Percentiles rank a stretch among this genome's conserved stretches.
Evolutionary conservation across 2,797 vertebrate species (phyloP).

Genomic region (Chrosomus eos): DNA sequence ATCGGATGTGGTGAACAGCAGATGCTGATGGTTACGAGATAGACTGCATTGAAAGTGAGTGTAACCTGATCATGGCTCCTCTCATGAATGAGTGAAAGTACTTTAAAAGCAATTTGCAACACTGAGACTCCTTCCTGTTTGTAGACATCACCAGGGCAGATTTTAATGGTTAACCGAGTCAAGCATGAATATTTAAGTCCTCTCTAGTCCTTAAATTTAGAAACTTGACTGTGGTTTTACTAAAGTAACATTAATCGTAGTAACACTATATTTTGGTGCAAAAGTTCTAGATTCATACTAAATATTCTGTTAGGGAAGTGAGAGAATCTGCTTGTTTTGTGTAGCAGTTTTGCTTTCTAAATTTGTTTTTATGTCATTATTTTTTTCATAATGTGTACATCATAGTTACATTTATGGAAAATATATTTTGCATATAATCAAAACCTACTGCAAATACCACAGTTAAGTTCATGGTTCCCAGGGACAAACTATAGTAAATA

Average conservation of each 20-base stretch:
- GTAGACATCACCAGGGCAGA: neutral
- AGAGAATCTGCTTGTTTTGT: neutral
- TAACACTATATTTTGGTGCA: neutral
- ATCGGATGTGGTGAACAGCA: slow-evolving; percentile 32
- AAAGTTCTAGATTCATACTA: neutral
- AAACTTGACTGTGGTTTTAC: slow-evolving; percentile 38
- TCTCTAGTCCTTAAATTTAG: neutral
- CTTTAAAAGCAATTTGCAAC: slow-evolving; percentile 34
- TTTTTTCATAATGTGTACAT: neutral
- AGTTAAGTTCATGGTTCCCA: neutral
- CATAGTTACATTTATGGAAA: neutral
- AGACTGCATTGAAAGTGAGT: slow-evolving; percentile 28
- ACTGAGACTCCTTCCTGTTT: slow-evolving; percentile 13
- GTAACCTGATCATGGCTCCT: slow-evolving; percentile 28
- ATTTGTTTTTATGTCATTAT: neutral
- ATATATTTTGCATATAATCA: neutral
- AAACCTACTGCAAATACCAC: neutral
- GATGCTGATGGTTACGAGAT: slow-evolving; percentile 24
- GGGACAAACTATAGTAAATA: neutral
- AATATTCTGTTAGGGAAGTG: neutral
- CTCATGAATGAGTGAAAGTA: slow-evolving; percentile 25
- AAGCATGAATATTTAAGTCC: neutral
- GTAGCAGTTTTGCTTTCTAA: neutral
- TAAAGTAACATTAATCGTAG: neutral
- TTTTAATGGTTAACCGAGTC: neutral